Conservation (phyloP, 2,797 vertebrate genomes). For the Anniella stebbinsi region DNA sequence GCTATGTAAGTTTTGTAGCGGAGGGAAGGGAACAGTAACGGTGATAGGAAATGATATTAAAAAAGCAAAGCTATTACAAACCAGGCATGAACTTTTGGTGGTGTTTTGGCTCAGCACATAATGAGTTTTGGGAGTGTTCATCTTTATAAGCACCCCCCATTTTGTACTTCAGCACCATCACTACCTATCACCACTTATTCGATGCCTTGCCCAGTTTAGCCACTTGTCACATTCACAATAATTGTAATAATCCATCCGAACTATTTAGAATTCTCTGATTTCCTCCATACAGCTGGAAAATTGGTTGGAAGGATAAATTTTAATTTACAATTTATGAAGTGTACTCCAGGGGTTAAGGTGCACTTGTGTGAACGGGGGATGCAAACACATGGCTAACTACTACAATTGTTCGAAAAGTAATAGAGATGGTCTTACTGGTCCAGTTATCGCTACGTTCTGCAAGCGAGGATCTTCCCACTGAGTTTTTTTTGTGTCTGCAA, state of each 20-base stretch:
- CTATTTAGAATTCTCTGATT: background rate
- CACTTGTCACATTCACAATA: background rate
- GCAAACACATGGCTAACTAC: background rate
- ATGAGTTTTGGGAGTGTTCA: background rate
- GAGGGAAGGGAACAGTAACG: background rate
- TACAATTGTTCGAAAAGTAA: background rate
- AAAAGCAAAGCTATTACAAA: background rate
- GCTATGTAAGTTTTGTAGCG: background rate
- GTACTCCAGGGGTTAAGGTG: background rate
- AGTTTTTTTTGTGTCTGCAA: slow-evolving; percentile 91
- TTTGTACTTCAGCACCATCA: background rate
- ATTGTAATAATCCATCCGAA: background rate
- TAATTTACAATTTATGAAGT: background rate
- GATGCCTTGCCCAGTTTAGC: background rate
- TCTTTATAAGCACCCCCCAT: background rate
- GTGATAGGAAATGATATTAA: background rate
- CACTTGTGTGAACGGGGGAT: background rate
- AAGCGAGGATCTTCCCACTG: slow-evolving; percentile 98
- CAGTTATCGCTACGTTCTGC: slow-evolving; percentile 91
- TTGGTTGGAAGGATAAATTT: background rate
- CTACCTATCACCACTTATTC: background rate
- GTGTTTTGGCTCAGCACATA: background rate
- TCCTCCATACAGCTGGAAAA: background rate
- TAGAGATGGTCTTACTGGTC: slow-evolving; percentile 87
- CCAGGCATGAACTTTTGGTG: background rate